Percentiles rank a stretch among this genome's conserved stretches.
Conservation (phyloP, 2,888 invertebrate species). For the Volucella zonaria region DNA sequence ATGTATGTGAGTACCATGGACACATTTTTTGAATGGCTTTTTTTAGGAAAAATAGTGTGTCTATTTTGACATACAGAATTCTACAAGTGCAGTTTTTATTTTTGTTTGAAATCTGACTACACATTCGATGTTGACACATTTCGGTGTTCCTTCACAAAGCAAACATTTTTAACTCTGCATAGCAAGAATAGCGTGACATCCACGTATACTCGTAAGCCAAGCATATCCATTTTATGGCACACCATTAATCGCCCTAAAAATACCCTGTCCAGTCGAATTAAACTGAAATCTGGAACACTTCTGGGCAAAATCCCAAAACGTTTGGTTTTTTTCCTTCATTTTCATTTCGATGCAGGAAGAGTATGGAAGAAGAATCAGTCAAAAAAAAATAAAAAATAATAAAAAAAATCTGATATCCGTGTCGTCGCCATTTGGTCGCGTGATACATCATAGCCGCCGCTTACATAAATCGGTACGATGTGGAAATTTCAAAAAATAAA, state of each 20-base stretch:
- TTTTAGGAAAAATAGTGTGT: too few species aligned
- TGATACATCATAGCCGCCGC: slow-evolving; percentile 48
- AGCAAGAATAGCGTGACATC: slow-evolving; percentile 18
- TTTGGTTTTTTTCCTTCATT: slow-evolving; percentile 13
- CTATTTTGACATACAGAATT: too few species aligned
- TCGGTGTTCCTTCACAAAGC: slow-evolving; percentile 48
- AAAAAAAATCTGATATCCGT: slow-evolving; percentile 54
- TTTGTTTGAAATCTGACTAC: background rate
- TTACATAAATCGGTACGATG: slow-evolving; percentile 35
- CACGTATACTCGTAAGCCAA: background rate
- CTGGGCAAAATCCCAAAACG: slow-evolving; percentile 61
- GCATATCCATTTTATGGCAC: slow-evolving; percentile 57
- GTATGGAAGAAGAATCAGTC: background rate
- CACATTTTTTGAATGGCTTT: too few species aligned
- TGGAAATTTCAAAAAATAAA: slow-evolving; percentile 55
- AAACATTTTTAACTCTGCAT: slow-evolving; percentile 32
- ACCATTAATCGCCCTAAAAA: slow-evolving; percentile 66
- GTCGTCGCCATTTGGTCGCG: slow-evolving; percentile 69
- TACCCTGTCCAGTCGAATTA: slow-evolving; percentile 52
- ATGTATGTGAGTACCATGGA: too few species aligned
- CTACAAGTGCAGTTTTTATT: too few species aligned
- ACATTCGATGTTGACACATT: slow-evolving; percentile 57
- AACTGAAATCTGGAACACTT: slow-evolving; percentile 67
- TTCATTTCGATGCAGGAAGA: slow-evolving; percentile 12
- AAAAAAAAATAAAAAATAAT: slow-evolving; percentile 20